Base-by-base conservation (phyloP, 1,140 invertebrate genomes). In the Ceratina calcarata region DNA sequence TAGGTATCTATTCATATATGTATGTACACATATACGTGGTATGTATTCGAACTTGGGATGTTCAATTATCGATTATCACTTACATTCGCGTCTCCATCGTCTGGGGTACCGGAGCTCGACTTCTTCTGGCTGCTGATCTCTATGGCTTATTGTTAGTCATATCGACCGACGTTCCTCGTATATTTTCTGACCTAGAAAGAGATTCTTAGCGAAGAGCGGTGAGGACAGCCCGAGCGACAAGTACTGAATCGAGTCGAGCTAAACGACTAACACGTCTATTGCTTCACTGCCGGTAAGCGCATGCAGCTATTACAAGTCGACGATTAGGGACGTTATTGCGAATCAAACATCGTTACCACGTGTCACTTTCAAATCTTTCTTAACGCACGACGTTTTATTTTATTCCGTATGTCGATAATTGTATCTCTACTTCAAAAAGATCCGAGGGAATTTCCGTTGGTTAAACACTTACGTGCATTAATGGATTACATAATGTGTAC, bases 131-230 rank as follows among this genome's bases (percentile, higher is more conserved):
- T 20, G 37, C 62, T 76, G 49, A 68, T 73, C 49, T 73, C 49
- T 62, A 73, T 84, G 78, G 84, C 58, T 85, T 83, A 78, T 78
- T 78, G 76, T 78, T 78, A 84, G 82, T 84, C 72, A 53, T 80
- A 80, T 80, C 78, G 80, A 81, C 61, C 80, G 74, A 78, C 64
- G 60, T 57, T 53, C 57, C 72, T 60, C 78, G 76, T 84, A 78
- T 78, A 87, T 87, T 87, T 87, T 87, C 77, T 84, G 86, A 87
- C 86, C 86, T 58, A 87, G 82, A 87, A 87, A 86, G 67, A 86
- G 68, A 78, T 69, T 81, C 69, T 77, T 66, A 51, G 37, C 37
- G 37, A 45, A 22, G 67, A 58, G 20, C 16, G 57, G n/a, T 16
- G 60, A 65, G 55, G 70, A 37, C 73, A 22, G 70, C 53, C 37